Base-by-base conservation (phyloP, 2,797 vertebrate species). In the Heterohyrax brucei region DNA sequence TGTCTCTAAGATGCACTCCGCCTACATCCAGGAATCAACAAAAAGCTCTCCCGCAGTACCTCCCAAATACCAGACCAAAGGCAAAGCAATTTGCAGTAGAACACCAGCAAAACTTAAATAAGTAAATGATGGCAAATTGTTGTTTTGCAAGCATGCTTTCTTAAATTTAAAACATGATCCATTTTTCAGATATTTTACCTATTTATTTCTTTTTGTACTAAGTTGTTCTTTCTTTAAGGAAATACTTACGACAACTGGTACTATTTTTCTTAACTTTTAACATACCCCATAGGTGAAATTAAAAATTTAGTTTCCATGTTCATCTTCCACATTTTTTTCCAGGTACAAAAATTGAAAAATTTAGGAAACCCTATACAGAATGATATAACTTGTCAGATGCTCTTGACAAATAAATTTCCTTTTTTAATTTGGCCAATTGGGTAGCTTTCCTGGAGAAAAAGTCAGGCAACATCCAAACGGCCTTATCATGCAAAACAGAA, bases 401-500 rank as follows among this genome's bases (percentile, higher is more conserved):
- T 72, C 53, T 64, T 14, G 53, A 72, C 33, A 96, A 87, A 85
- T 61, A 81, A 72, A 16, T n/a, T 30, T 56, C 72, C 92, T 89
- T 56, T 19, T 82, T 95, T 64, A 72, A 77, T 89, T 93, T 78
- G 46, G 18, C 53, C 70, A 82, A 64, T 68, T 53, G 72, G 62
- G 75, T 56, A 56, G n/a, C 72, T 90, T 90, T 96, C 72, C 90
- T 87, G 72, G 53, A 75, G 59, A 59, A 70, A 61, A 73, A 44
- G 12, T 39, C 39, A 53, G 62, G 86, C 12, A 62, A 75, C n/a
- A 86, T 95, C 62, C 70, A 83, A 83, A 10, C 44, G 1, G 78
- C 24, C 30, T 62, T 89, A 33, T 89, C 46, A 78, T 87, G 10
- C 44, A 93, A 87, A 75, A 66, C 44, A 73, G 2, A 66, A 72